A percentile compares a stretch with the other conserved stretches of the same genome.
Evolutionary conservation across 2,888 invertebrate species (phyloP).

Genomic region (Cynaeus angustus): DNA sequence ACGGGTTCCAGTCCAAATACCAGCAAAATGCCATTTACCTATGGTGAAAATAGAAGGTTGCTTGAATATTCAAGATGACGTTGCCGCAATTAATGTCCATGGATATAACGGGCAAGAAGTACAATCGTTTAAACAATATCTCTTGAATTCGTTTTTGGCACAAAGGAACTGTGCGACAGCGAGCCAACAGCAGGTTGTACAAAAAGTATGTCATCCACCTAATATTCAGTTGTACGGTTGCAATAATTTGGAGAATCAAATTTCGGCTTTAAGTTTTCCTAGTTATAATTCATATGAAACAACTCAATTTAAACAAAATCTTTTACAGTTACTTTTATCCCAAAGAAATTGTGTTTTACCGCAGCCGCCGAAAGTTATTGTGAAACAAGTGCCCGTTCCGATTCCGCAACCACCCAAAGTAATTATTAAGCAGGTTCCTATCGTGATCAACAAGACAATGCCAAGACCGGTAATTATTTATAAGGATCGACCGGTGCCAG

Average conservation of each 20-base stretch:
- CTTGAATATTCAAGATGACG: neutral
- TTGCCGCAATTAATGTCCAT: neutral
- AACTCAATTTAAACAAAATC: neutral
- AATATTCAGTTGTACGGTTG: no score
- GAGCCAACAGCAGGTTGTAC: no score
- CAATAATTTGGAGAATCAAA: neutral
- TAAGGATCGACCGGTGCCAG: conserved; percentile 10
- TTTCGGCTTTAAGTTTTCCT: neutral
- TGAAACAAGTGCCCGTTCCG: conserved; percentile 3
- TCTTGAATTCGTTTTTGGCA: neutral
- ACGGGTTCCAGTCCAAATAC: conserved; percentile 2
- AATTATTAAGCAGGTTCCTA: neutral
- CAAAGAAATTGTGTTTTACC: no score
- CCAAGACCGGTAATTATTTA: neutral
- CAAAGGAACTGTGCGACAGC: neutral
- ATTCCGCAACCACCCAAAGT: conserved; percentile 6
- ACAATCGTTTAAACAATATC: neutral
- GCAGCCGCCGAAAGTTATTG: neutral
- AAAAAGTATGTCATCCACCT: no score
- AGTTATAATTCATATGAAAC: neutral
- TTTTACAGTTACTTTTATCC: no score
- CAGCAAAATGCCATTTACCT: conserved; percentile 4
- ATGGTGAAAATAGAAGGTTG: neutral
- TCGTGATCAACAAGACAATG: neutral
- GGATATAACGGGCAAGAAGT: neutral